Conservation (phyloP, 1,140 invertebrate species). For the Hesperophylax magnus region DNA sequence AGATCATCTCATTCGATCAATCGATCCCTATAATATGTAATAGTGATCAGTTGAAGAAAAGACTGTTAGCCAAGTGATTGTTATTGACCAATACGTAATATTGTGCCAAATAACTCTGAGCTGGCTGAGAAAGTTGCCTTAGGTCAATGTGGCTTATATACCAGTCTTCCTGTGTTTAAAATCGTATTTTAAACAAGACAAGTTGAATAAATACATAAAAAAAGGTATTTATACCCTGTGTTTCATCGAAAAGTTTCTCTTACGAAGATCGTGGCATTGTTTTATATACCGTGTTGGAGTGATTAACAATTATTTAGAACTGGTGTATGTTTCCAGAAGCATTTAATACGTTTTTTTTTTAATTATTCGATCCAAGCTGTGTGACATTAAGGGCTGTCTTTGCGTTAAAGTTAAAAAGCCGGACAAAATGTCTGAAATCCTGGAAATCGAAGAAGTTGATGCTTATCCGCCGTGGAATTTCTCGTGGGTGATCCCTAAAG, state of each 20-base stretch:
- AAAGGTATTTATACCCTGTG: too few species aligned
- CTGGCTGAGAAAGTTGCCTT: neutral
- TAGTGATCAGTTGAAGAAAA: neutral
- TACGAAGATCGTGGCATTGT: too few species aligned
- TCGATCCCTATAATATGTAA: neutral
- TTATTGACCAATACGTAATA: neutral
- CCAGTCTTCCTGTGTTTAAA: neutral
- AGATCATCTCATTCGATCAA: constrained; percentile 21
- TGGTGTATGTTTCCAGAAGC: too few species aligned
- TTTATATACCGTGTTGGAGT: too few species aligned
- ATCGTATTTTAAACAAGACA: neutral
- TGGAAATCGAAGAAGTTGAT: constrained; percentile 61
- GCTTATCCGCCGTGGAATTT: constrained; percentile 73
- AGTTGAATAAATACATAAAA: too few species aligned
- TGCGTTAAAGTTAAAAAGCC: too few species aligned
- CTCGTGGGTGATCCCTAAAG: constrained; percentile 73
- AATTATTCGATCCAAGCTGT: too few species aligned
- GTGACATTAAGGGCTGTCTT: too few species aligned
- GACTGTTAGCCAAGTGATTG: neutral
- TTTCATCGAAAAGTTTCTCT: too few species aligned
- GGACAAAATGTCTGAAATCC: constrained; percentile 60
- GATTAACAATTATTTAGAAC: too few species aligned
- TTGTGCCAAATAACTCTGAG: constrained; percentile 12
- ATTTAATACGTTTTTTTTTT: too few species aligned
- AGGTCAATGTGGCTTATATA: neutral